Evolutionary conservation across 2,113 vertebrate genomes (phyloP).

Genomic region (Choloepus hoffmanni): DNA sequence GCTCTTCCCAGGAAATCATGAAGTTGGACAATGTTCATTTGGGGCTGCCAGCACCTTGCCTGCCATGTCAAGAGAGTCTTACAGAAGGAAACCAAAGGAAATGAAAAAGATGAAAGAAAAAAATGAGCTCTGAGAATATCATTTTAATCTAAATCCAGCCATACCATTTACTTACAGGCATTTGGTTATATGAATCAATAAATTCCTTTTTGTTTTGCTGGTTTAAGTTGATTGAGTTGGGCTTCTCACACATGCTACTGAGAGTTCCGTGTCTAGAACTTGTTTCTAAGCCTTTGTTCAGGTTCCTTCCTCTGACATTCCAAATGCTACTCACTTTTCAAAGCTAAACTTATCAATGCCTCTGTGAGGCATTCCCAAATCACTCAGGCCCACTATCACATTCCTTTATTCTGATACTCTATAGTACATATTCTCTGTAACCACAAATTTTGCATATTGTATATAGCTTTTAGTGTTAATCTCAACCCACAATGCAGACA

Average conservation of each 20-base stretch:
- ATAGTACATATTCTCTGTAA: neutral
- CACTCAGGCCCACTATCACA: neutral
- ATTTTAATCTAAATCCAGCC: neutral
- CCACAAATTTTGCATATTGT: neutral
- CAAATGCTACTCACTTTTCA: neutral
- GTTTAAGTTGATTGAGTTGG: neutral
- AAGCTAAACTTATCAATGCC: neutral
- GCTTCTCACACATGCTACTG: neutral
- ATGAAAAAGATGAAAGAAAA: neutral
- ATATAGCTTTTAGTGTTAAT: neutral
- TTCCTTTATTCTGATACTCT: neutral
- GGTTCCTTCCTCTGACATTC: neutral
- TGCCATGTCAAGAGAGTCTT: neutral
- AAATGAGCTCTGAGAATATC: neutral
- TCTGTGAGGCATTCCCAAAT: neutral
- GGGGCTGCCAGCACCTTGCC: neutral
- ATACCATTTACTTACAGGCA: neutral
- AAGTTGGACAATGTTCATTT: neutral
- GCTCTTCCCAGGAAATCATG: neutral
- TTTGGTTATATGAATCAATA: neutral
- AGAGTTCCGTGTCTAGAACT: neutral
- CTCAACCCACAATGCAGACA: neutral
- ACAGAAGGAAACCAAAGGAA: neutral
- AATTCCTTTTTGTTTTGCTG: neutral
- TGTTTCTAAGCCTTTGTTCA: neutral